These are phyloP conservation scores for Dynastes tityus DNA, from an alignment of 2,888 invertebrate species.

Conservation along the genomic window DNA sequence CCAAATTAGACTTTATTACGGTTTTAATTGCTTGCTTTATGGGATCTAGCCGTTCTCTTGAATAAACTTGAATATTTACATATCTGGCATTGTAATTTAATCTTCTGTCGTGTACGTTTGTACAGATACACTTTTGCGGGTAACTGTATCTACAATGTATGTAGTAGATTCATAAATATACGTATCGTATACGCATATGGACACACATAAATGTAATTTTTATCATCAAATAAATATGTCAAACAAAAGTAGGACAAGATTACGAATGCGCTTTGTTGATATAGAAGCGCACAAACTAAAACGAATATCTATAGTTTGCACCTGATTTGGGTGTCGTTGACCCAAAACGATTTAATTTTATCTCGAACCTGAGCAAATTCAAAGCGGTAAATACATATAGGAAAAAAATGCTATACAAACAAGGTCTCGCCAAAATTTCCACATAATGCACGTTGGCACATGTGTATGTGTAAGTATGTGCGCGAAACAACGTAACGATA, in stretches of 20 bases:
- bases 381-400: constrained; percentile 15
- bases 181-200: background rate
- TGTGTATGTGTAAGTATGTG: background rate
- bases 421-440: constrained; percentile 36
- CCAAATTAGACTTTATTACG: too few species aligned
- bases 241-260: constrained; percentile 44
- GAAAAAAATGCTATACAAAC: constrained; percentile 34
- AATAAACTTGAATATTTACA: too few species aligned
- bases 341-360: constrained; percentile 45
- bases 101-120: background rate
- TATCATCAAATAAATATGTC: constrained; percentile 42
- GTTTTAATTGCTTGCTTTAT: too few species aligned
- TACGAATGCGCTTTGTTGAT: constrained; percentile 38
- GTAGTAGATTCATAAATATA: constrained; percentile 1
- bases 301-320: constrained; percentile 37
- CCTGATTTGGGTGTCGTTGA: constrained; percentile 41
- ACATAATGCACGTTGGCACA: background rate
- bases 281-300: constrained; percentile 40
- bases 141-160: background rate
- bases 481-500: background rate
- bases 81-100: constrained; percentile 1
- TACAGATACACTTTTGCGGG: background rate
- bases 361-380: constrained; percentile 37
- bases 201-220: constrained; percentile 17
- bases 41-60: too few species aligned